Evolutionary conservation across 2,113 vertebrate genomes (phyloP).

Genomic region (Anser brachyrhynchus): DNA sequence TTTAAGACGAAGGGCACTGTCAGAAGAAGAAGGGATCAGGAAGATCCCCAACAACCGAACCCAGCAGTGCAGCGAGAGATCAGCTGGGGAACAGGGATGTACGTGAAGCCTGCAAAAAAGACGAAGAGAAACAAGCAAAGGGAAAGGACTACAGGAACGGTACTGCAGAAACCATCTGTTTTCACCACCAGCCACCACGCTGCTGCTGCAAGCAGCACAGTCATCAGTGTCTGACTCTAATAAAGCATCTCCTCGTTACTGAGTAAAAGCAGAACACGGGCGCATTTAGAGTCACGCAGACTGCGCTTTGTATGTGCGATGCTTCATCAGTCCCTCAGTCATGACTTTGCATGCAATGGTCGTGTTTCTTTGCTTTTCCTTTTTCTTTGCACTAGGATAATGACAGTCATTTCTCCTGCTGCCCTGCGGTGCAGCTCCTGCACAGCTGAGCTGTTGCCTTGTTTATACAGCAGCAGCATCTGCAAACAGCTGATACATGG

Average conservation of each 20-base stretch:
- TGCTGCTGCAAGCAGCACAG: neutral
- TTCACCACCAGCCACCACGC: neutral
- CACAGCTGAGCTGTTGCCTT: neutral
- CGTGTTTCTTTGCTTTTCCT: too few relatives aligned
- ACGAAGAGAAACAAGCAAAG: accelerated
- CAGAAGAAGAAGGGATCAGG: neutral
- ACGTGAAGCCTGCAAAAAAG: neutral
- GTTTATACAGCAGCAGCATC: neutral
- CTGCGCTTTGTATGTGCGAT: accelerated
- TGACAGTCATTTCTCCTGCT: neutral
- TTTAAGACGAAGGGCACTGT: neutral
- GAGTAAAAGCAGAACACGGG: neutral
- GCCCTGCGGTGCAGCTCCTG: neutral
- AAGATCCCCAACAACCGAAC: neutral
- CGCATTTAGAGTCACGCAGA: accelerated
- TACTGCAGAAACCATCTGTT: neutral
- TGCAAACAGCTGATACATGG: neutral
- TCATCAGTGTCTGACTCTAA: neutral
- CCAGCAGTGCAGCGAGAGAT: neutral
- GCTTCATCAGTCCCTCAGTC: accelerated
- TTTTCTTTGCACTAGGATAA: neutral
- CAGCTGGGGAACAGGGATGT: accelerated
- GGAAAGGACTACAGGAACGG: neutral
- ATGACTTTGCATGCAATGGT: accelerated
- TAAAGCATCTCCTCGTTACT: neutral